A percentile compares a stretch with the other conserved stretches of the same genome.
Evolutionary conservation across 64 coral and sea anemone genomes (phyloP).

Genomic region (Cladopsammia gracilis): DNA sequence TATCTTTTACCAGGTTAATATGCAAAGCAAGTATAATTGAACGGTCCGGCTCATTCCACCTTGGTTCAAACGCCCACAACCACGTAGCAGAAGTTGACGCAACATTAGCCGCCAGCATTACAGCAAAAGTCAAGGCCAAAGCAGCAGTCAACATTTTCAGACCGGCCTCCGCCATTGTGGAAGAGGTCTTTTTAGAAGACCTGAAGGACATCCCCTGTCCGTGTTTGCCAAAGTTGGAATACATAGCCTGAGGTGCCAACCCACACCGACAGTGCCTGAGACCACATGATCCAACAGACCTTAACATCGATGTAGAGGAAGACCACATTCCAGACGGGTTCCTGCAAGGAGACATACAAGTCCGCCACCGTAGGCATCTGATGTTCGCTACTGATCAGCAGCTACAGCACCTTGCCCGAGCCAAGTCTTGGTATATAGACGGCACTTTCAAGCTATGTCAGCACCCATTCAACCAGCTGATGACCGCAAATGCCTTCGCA

Average conservation of each 20-base stretch:
- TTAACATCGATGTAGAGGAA: neutral
- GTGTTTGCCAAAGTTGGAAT: neutral
- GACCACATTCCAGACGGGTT: conserved; percentile 5
- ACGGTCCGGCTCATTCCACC: neutral
- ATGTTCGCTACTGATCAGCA: conserved; percentile 27
- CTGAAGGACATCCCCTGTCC: neutral
- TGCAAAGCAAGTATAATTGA: too few species aligned
- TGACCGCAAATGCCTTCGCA: conserved; percentile 18
- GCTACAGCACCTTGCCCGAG: neutral
- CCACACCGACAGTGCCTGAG: conserved; percentile 5
- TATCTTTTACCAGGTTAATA: neutral
- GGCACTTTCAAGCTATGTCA: neutral
- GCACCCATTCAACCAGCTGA: conserved; percentile 23
- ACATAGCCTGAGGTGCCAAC: conserved; percentile 23
- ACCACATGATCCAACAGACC: conserved; percentile 34
- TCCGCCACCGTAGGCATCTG: neutral
- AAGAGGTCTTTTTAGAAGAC: conserved; percentile 25
- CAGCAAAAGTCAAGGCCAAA: neutral
- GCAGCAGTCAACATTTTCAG: neutral
- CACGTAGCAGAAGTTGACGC: neutral
- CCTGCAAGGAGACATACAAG: neutral
- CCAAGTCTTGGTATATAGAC: conserved; percentile 39
- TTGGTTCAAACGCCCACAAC: conserved; percentile 20
- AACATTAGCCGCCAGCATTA: neutral
- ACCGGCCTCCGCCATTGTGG: conserved; percentile 19